phyloP scores from a whole-genome alignment of 2,113 vertebrate species.

The Pterocles gutturalis region DNA sequence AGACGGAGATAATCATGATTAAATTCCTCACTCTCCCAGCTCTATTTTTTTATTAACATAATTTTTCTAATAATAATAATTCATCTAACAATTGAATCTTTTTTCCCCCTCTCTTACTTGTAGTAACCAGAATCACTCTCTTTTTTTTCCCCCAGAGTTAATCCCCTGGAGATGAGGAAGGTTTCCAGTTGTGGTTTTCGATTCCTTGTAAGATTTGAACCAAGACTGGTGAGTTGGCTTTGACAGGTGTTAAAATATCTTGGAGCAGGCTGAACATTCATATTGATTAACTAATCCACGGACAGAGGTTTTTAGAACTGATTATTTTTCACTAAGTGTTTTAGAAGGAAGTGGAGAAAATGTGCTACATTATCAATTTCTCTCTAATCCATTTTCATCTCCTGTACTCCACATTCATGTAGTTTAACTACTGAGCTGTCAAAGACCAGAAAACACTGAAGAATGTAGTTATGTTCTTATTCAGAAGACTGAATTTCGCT shows the following conservation, averaged over 20 bases:
- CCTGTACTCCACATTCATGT: conserved; percentile 18
- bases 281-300: conserved; percentile 76
- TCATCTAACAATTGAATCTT: conserved; percentile 56
- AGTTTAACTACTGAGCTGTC: conserved; percentile 62
- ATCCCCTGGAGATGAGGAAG: conserved; percentile 55
- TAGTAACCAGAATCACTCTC: neutral
- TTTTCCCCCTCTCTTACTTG: neutral
- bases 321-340: conserved; percentile 60
- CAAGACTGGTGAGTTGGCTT: conserved; percentile 66
- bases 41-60: conserved; percentile 11
- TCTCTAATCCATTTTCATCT: conserved; percentile 62
- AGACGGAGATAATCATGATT: conserved; percentile 52
- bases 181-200: conserved; percentile 50
- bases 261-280: conserved; percentile 28
- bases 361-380: conserved; percentile 62
- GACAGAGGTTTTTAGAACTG: conserved; percentile 51
- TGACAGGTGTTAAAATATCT: conserved; percentile 75
- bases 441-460: conserved; percentile 29
- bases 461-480: conserved; percentile 16
- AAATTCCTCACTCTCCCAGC: neutral
- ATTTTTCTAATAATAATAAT: conserved; percentile 72
- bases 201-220: conserved; percentile 68
- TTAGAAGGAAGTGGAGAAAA: conserved; percentile 30
- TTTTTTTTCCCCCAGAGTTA: neutral
- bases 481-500: neutral